Evolutionary conservation across 2,113 vertebrate genomes (phyloP).

Genomic region (Bubo blakistoni): DNA sequence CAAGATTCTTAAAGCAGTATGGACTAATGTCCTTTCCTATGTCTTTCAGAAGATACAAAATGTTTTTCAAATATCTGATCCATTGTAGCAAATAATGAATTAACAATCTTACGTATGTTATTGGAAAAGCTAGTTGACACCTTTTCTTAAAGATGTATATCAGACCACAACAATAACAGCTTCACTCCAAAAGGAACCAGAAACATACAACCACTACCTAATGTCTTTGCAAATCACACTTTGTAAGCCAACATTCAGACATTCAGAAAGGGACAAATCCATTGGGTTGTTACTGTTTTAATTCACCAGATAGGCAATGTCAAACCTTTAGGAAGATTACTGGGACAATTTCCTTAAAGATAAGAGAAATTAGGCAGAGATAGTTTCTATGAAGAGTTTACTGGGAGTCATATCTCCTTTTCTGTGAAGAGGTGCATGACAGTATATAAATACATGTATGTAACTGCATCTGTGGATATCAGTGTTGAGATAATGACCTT

Average conservation of each 20-base stretch:
- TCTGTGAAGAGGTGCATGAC: not conserved
- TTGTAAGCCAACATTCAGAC: not conserved
- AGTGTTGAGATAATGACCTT: not conserved
- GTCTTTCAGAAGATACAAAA: not conserved
- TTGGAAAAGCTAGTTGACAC: not conserved
- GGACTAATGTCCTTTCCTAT: not conserved
- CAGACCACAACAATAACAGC: not conserved
- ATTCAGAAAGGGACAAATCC: not conserved
- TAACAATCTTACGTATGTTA: not conserved
- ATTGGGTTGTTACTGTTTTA: not conserved
- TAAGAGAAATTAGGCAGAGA: not conserved
- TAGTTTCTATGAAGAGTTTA: not conserved
- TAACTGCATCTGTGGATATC: not conserved
- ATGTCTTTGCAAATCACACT: not conserved
- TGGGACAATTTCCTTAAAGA: not conserved
- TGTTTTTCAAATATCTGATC: not conserved
- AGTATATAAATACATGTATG: not conserved
- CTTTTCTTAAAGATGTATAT: not conserved
- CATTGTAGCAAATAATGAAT: not conserved
- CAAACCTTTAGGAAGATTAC: not conserved
- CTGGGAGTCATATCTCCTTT: not conserved
- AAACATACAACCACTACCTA: not conserved
- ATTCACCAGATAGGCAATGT: not conserved
- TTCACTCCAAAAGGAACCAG: not conserved
- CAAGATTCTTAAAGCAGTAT: not conserved